A percentile compares a stretch with the other conserved stretches of the same genome.
These are phyloP conservation scores for Coenonympha arcania DNA, from an alignment of 2,888 invertebrate species.

Conservation along the genomic window DNA sequence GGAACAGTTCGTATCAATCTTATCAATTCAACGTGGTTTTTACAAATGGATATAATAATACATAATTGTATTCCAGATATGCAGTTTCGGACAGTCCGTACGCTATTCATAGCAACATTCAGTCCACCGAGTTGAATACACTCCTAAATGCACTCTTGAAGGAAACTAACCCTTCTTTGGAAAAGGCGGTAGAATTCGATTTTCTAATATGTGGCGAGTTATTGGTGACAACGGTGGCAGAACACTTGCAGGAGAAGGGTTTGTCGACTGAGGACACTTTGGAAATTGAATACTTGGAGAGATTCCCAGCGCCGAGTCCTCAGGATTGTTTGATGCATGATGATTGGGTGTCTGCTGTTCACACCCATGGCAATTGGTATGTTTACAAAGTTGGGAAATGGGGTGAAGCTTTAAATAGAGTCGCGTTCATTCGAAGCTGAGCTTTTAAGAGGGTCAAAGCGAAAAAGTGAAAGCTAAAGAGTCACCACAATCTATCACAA, in stretches of 20 bases:
- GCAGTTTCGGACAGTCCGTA: conserved; percentile 90
- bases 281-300: conserved; percentile 92
- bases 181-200: conserved; percentile 82
- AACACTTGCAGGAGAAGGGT: conserved; percentile 83
- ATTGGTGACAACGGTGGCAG: conserved; percentile 79
- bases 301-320: conserved; percentile 92
- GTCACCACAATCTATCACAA: no score
- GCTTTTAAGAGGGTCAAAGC: no score
- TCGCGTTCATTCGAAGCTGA: no score
- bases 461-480: no score
- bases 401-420: no score
- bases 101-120: conserved; percentile 83
- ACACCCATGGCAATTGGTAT: conserved; percentile 80
- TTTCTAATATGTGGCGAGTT: conserved; percentile 90
- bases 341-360: conserved; percentile 97
- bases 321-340: conserved; percentile 94
- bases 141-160: conserved; percentile 85
- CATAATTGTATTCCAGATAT: conserved; percentile 76
- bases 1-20: conserved; percentile 77
- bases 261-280: conserved; percentile 88
- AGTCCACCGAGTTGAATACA: conserved; percentile 80
- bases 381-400: no score
- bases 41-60: neutral
- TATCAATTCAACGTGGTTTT: conserved; percentile 1
- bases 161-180: conserved; percentile 59